Percentiles rank a stretch among this genome's conserved stretches.
These are phyloP conservation scores for Sycophila sp. DNA, from an alignment of 1,140 invertebrate genomes.

Conservation along the genomic window DNA sequence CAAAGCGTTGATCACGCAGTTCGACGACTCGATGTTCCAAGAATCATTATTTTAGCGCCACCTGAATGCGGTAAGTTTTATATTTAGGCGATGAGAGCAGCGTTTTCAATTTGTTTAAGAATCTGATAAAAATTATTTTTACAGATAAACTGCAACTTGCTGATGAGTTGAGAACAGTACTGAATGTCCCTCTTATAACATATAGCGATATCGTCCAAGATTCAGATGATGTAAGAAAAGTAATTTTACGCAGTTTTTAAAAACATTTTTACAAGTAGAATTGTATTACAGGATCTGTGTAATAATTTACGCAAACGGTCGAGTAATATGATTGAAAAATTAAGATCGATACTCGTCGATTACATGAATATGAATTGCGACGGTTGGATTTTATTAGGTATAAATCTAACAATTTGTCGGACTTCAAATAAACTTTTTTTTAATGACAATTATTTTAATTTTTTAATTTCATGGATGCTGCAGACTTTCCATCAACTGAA, in stretches of 20 bases:
- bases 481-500: conserved; percentile 61
- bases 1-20: conserved; percentile 60
- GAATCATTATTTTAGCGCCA: conserved; percentile 62
- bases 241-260: not conserved
- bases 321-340: conserved; percentile 42
- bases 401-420: no score
- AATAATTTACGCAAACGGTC: no score
- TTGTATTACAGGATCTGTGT: no score
- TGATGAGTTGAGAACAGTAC: conserved; percentile 50
- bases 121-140: not conserved
- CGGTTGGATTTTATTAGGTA: conserved; percentile 58
- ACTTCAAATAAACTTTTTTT: no score
- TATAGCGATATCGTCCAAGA: conserved; percentile 42
- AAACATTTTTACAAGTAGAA: not conserved
- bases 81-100: not conserved
- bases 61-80: conserved; percentile 50
- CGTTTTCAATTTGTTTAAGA: not conserved
- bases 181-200: conserved; percentile 49
- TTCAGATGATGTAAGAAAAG: not conserved
- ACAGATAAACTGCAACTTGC: conserved; percentile 49
- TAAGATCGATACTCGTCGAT: conserved; percentile 40
- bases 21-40: conserved; percentile 56
- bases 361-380: conserved; percentile 34
- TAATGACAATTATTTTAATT: not conserved
- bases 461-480: not conserved